Percentiles rank a stretch among this genome's conserved stretches.
Conservation (phyloP, 2,113 vertebrate genomes). For the Megaleporinus macrocephalus region DNA sequence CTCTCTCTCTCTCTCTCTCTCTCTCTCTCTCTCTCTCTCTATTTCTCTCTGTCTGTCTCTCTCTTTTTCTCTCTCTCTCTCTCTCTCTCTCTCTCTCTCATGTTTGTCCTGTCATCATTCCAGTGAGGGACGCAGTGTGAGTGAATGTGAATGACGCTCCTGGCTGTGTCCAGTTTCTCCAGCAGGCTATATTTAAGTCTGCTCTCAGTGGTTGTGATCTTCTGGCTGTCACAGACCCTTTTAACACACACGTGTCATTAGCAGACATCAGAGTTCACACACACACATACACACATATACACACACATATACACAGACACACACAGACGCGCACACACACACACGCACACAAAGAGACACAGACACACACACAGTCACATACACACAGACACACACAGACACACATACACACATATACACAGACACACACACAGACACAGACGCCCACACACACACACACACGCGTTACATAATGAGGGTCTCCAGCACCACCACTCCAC, state of each 20-base stretch:
- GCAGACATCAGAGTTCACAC: neutral
- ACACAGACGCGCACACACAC: conserved; percentile 20
- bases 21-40: too few relatives aligned
- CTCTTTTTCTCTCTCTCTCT: too few relatives aligned
- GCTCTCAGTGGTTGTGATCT: conserved; percentile 37
- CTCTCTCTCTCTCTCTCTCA: too few relatives aligned
- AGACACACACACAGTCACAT: conserved; percentile 7
- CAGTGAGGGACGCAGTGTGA: conserved; percentile 6
- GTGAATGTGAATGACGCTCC: conserved; percentile 37
- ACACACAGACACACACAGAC: conserved; percentile 30
- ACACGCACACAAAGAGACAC: neutral
- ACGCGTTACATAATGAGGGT: neutral
- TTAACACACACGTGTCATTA: conserved; percentile 42
- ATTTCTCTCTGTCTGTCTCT: too few relatives aligned
- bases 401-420: conserved; percentile 5
- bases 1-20: too few relatives aligned
- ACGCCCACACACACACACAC: conserved; percentile 25
- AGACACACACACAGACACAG: too few relatives aligned
- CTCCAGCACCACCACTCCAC: neutral
- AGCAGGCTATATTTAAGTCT: conserved; percentile 61
- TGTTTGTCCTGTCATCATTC: neutral
- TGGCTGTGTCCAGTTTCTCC: conserved; percentile 64
- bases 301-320: conserved; percentile 23
- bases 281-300: conserved; percentile 19
- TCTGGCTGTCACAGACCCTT: conserved; percentile 17